Evolutionary conservation across 2,888 invertebrate genomes (phyloP).

Genomic region (Parascotia fuliginaria): DNA sequence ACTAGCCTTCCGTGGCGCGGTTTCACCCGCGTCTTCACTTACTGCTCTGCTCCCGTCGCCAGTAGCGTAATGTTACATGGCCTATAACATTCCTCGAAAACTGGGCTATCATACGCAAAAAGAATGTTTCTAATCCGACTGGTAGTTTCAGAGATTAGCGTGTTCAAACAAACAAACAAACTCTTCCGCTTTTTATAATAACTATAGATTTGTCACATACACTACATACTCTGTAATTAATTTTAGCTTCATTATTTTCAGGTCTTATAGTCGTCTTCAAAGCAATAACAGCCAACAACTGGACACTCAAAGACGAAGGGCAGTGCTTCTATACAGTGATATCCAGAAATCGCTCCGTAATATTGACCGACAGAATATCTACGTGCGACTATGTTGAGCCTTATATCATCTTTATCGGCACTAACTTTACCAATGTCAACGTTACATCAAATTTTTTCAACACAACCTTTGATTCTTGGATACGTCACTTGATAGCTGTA

Average conservation of each 20-base stretch:
- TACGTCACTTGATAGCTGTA: conserved; percentile 19
- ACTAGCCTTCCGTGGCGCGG: too few relatives aligned
- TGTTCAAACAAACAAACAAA: too few relatives aligned
- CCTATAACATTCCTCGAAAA: too few relatives aligned
- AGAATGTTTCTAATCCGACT: too few relatives aligned
- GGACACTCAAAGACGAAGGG: conserved; percentile 14
- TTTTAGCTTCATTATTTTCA: conserved; percentile 18
- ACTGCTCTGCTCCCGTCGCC: too few relatives aligned
- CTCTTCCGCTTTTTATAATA: too few relatives aligned
- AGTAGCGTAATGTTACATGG: too few relatives aligned
- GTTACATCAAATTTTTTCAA: conserved; percentile 10
- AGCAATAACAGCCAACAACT: conserved; percentile 1
- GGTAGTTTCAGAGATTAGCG: too few relatives aligned
- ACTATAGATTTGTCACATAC: too few relatives aligned
- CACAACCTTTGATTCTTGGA: conserved; percentile 10
- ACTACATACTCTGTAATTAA: too few relatives aligned
- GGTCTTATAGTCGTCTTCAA: conserved; percentile 11
- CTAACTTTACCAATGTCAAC: conserved; percentile 11
- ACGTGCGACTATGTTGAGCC: conserved; percentile 11
- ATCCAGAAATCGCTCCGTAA: conserved; percentile 9
- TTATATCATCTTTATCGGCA: conserved; percentile 24
- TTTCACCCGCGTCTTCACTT: too few relatives aligned
- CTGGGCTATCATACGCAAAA: too few relatives aligned
- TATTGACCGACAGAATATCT: conserved; percentile 1
- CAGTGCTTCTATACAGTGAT: conserved; percentile 27